Conservation (phyloP, 2,888 invertebrate species). For the Electrophaes corylata region DNA sequence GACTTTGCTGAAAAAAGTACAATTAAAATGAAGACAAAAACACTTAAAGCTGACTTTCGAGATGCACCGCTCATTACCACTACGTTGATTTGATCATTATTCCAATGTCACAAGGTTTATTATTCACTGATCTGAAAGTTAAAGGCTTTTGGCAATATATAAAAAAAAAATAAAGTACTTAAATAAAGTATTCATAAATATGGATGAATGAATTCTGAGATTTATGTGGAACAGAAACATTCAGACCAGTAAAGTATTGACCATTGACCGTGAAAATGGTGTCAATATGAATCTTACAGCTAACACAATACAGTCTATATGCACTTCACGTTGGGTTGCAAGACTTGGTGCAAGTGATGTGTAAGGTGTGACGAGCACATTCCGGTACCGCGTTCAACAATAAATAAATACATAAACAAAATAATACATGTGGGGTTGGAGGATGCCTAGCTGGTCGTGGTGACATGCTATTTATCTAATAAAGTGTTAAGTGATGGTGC, state of each 20-base stretch:
- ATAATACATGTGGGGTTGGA: conserved; percentile 81
- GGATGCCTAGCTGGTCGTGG: conserved; percentile 83
- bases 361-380: conserved; percentile 66
- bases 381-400: conserved; percentile 36
- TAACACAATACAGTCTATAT: conserved; percentile 42
- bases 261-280: conserved; percentile 3
- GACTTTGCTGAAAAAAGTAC: conserved; percentile 73
- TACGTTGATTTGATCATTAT: conserved; percentile 1
- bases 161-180: not conserved
- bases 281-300: conserved; percentile 29
- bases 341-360: conserved; percentile 44
- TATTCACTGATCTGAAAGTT: not conserved
- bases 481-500: conserved; percentile 29
- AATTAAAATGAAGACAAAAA: conserved; percentile 54
- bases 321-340: conserved; percentile 32
- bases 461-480: conserved; percentile 75
- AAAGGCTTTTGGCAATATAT: not conserved
- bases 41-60: conserved; percentile 58
- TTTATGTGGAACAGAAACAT: not conserved
- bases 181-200: not conserved
- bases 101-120: not conserved
- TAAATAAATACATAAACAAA: conserved; percentile 57
- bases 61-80: conserved; percentile 50
- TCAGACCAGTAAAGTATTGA: conserved; percentile 10
- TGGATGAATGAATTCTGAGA: not conserved